A percentile compares a stretch with the other conserved stretches of the same genome.
Conservation (phyloP, 2,113 vertebrate species). For the Burhinus bistriatus region DNA sequence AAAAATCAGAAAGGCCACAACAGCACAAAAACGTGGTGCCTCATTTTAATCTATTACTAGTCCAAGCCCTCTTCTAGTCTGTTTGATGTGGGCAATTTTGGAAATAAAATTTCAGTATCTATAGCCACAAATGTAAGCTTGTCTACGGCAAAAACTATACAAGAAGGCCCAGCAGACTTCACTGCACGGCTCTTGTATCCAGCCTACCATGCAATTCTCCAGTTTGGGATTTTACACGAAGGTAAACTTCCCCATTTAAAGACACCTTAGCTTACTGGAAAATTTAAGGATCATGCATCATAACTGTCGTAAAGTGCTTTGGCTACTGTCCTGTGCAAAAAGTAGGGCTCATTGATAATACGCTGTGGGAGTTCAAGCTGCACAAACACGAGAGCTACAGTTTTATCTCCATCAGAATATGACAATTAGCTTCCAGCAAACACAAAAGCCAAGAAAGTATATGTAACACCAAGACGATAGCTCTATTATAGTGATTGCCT, state of each 20-base stretch:
- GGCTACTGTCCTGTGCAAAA: conserved; percentile 12
- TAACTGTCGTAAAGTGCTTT: conserved; percentile 19
- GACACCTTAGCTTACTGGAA: neutral
- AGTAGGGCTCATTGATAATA: neutral
- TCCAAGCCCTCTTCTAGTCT: neutral
- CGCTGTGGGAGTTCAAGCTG: neutral
- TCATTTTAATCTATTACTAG: neutral
- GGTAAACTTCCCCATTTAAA: conserved; percentile 37
- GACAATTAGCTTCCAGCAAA: conserved; percentile 5
- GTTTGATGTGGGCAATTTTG: neutral
- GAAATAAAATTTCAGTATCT: conserved; percentile 32
- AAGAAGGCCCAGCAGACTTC: conserved; percentile 19
- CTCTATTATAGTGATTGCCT: neutral
- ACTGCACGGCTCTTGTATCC: conserved; percentile 20
- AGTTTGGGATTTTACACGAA: conserved; percentile 21
- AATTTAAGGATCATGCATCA: conserved; percentile 37
- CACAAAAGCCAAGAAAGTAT: neutral
- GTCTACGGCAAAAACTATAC: neutral
- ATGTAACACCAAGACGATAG: neutral
- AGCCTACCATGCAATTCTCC: conserved; percentile 18
- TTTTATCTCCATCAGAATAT: neutral
- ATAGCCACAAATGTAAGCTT: conserved; percentile 31
- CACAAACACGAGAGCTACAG: neutral
- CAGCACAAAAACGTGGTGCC: neutral
- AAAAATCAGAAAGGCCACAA: neutral